Evolutionary conservation across 2,888 invertebrate genomes (phyloP), one percentile per base, ranked within the genome.

Genomic region (Bellardia pandia): DNA sequence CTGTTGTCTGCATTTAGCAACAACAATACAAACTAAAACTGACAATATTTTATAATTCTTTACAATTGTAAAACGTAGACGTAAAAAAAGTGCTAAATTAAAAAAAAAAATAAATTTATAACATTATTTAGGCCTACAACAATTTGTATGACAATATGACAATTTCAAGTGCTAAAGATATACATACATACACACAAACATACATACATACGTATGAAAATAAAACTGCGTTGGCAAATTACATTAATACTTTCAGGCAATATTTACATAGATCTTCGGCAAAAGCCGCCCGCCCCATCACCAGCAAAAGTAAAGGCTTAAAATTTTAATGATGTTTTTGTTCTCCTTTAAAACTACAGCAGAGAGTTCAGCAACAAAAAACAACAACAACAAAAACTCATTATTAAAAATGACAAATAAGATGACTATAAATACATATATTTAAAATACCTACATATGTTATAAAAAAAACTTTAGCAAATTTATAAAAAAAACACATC

Each of bases 141-240:
- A 79, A 86, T 71, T 68, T 79, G 74, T 60, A 80, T 74, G 75
- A 77, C 71, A 87, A 82, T 83, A 80, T 74, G 75, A 77, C 71
- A 87, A 82, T 83, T 72, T 86, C 60, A 83, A 86, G 86, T 83
- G 79, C 80, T 80, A 87, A 87, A 85, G 81, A 81, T 82, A 82
- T 82, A 69, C 60, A 14, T 14, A 3, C 6, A 4, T 14, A 6
- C n/a, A 58, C 30, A 13, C 9, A 69, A 69, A 33, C 40, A 82
- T 82, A 69, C 60, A 14, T n/a, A 4, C 7, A 5, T n/a, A 7
- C n/a, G 33, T 33, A 13, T 3, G 23, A 1, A 23, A 69, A 75
- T 23, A 23, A 85, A 84, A 85, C 81, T 82, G 87, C 87, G 81
- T 87, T 87, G 87, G 87, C 85, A 87, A 85, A 82, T 87, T 85